A percentile compares a stretch with the other conserved stretches of the same genome.
phyloP scores from a whole-genome alignment of 2,113 vertebrate genomes.

The Myiopsitta monachus region DNA sequence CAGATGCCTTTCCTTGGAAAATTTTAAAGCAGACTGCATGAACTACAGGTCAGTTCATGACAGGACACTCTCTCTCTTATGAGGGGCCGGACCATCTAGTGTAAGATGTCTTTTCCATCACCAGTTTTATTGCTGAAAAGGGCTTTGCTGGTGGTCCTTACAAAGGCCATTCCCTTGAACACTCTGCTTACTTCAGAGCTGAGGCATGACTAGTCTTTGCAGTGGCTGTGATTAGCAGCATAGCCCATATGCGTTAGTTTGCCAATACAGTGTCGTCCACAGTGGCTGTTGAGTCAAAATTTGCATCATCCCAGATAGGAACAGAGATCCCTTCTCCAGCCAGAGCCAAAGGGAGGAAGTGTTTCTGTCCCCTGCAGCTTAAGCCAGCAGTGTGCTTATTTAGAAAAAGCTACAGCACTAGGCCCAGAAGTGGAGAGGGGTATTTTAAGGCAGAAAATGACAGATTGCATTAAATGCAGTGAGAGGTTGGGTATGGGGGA shows the following conservation, averaged over 20 bases:
- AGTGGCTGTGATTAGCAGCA: background rate
- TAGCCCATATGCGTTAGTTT: background rate
- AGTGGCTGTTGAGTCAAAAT: background rate
- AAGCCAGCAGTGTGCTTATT: background rate
- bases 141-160: background rate
- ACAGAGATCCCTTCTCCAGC: background rate
- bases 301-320: background rate
- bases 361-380: background rate
- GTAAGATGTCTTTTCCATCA: background rate
- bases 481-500: background rate
- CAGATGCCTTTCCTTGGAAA: background rate
- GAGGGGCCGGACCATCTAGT: background rate
- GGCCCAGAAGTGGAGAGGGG: background rate
- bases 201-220: background rate
- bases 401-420: background rate
- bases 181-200: background rate
- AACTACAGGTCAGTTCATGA: background rate
- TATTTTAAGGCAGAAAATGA: slow-evolving; percentile 8
- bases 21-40: background rate
- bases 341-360: background rate
- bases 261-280: background rate
- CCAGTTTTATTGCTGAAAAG: background rate
- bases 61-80: fast-evolving
- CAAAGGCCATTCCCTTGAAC: background rate
- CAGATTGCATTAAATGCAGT: slow-evolving; percentile 4